Evolutionary conservation across 2,888 invertebrate species (phyloP).

Genomic region (Xanthia icteritia): DNA sequence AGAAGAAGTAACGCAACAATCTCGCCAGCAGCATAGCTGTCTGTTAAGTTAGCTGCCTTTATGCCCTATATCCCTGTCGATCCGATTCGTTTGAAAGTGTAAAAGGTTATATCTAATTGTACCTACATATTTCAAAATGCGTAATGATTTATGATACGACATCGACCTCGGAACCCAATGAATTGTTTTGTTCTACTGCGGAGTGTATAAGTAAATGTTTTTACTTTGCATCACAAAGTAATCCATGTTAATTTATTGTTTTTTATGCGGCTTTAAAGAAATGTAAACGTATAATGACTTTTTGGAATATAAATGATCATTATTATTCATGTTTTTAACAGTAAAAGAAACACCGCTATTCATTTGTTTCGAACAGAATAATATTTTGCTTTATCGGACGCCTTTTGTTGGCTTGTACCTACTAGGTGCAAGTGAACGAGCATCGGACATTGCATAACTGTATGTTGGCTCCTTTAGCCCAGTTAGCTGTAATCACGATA

Average conservation of each 20-base stretch:
- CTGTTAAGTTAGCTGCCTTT: not conserved
- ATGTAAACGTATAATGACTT: constrained; percentile 22
- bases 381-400: not conserved
- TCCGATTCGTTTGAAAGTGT: not conserved
- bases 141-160: constrained; percentile 3
- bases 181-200: not conserved
- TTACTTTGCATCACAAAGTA: not conserved
- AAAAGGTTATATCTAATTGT: not conserved
- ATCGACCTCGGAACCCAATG: not conserved
- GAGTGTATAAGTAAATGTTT: not conserved
- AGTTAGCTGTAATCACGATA: not conserved
- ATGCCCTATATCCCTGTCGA: not conserved
- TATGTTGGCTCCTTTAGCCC: not conserved
- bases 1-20: not conserved
- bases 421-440: not conserved
- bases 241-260: constrained; percentile 4
- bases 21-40: not conserved
- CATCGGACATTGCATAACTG: constrained; percentile 39
- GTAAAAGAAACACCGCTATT: not conserved
- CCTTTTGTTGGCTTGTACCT: too few relatives aligned
- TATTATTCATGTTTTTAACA: constrained; percentile 25
- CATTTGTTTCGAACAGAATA: constrained; percentile 9
- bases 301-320: not conserved
- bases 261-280: constrained; percentile 5
- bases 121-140: not conserved